Evolutionary conservation across 1,140 invertebrate genomes (phyloP), one percentile per base, ranked within the genome.

Genomic region (Brachionus asplanchnoidis): DNA sequence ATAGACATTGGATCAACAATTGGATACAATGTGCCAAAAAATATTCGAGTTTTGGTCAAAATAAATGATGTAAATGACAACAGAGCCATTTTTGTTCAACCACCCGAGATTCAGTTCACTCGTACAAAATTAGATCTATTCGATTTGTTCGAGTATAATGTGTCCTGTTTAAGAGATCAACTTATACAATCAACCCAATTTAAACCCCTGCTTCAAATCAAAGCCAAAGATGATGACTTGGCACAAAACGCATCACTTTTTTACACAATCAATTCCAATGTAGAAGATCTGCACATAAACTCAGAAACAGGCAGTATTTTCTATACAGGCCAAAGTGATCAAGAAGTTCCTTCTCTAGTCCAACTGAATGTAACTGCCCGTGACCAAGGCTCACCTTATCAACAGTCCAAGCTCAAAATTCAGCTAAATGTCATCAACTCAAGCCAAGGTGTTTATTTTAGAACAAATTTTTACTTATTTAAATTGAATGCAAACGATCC

Each of bases 1-100:
- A 23, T 82, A 44, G 60, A 11, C 5, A 11, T 82, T 8, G 32
- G 65, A 12, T n/a, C 77, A 11, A 6, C 44, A n/a, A 56, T 17
- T 9, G 46, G 14, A 2, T 68, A 32, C 28, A 73, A 36, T 60
- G 7, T 80, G n/a, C 77, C 77, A 20, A 11, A n/a, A 23, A 80
- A 42, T 14, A 46, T 82, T 36, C 23, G 79, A 65, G 14, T 82
- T 9, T 40, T 82, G 53, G 28, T 82, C 53, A 68, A 68, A 46
- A 40, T 82, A 8, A 44, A 32, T 60, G 79, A 82, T 46, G 11
- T 68, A 1, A 82, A 82, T 66, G 79, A 82, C 32, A 82, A 82
- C 65, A 36, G 50, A 26, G 28, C 79, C 3, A 20, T 68, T 60
- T 68, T 82, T 68, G 26, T 77, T 26, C 23, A 23, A 14, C 73